These are phyloP conservation scores for Drosophila pseudoobscura DNA, from an alignment of 1,140 invertebrate species.

Conservation along the genomic window DNA sequence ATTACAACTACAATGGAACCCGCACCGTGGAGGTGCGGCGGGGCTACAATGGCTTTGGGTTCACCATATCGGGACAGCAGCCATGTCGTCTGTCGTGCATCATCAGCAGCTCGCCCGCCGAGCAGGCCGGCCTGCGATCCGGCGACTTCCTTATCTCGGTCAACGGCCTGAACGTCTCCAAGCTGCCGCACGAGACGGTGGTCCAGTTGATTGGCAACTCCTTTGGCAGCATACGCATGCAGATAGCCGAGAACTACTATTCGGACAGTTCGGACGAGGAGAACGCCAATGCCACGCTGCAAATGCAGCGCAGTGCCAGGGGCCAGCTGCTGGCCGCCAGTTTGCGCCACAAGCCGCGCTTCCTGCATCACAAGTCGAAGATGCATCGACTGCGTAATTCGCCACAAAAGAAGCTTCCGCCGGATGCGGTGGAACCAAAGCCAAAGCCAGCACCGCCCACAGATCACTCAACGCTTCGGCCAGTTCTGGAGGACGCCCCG, in stretches of 20 bases:
- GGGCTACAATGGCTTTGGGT: slow-evolving; percentile 94
- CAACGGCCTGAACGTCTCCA: slow-evolving; percentile 94
- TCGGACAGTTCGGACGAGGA: slow-evolving; percentile 88
- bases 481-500: slow-evolving; percentile 72
- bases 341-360: slow-evolving; percentile 67
- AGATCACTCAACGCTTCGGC: slow-evolving; percentile 50
- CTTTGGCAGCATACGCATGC: slow-evolving; percentile 90
- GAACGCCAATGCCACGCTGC: slow-evolving; percentile 59
- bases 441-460: slow-evolving; percentile 7
- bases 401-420: slow-evolving; percentile 69
- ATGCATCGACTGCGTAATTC: slow-evolving; percentile 75
- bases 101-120: slow-evolving; percentile 92
- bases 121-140: slow-evolving; percentile 92
- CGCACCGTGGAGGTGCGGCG: slow-evolving; percentile 93
- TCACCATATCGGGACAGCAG: slow-evolving; percentile 96
- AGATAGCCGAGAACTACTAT: slow-evolving; percentile 95
- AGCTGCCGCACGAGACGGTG: slow-evolving; percentile 95
- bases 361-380: slow-evolving; percentile 76
- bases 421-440: slow-evolving; percentile 30
- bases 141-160: slow-evolving; percentile 96
- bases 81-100: slow-evolving; percentile 95
- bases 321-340: slow-evolving; percentile 63
- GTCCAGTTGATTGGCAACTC: slow-evolving; percentile 94
- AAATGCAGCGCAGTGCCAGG: slow-evolving; percentile 45
- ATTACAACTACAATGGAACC: slow-evolving; percentile 84